phyloP scores from a whole-genome alignment of 2,797 vertebrate genomes.

The Cyclopterus lumpus region DNA sequence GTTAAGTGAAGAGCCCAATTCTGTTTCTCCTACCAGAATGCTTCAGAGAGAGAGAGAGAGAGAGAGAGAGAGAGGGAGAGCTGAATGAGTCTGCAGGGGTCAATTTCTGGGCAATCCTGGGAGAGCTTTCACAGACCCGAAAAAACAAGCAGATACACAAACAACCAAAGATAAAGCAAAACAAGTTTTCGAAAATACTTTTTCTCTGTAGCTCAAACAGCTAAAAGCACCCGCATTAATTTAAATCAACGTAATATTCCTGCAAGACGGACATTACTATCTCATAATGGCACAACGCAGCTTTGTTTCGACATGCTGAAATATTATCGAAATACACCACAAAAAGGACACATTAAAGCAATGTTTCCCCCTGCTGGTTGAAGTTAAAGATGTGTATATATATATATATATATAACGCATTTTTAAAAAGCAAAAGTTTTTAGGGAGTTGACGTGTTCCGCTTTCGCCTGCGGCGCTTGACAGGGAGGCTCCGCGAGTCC shows the following conservation, averaged over 20 bases:
- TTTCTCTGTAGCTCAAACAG: not conserved
- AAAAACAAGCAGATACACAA: constrained; percentile 33
- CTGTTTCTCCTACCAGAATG: constrained; percentile 43
- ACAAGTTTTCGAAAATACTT: not conserved
- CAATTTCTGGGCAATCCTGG: constrained; percentile 15
- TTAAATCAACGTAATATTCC: not conserved
- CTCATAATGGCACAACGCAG: not conserved
- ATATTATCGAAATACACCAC: not conserved
- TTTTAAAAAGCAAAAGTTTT: not conserved
- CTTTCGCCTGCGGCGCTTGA: not conserved
- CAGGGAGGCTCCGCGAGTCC: constrained; percentile 3
- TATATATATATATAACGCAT: not conserved
- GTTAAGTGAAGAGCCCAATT: constrained; percentile 47
- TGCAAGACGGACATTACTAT: too few relatives aligned
- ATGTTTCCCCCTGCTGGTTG: constrained; percentile 69
- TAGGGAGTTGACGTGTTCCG: not conserved
- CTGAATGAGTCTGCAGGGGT: constrained; percentile 43
- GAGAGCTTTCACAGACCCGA: constrained; percentile 13
- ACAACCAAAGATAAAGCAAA: not conserved
- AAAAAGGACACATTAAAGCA: not conserved
- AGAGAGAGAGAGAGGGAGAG: not conserved
- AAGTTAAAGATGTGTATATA: not conserved
- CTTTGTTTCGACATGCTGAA: not conserved
- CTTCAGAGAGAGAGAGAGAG: constrained; percentile 11
- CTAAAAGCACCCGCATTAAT: not conserved